Evolutionary conservation across 2,797 vertebrate genomes (phyloP), one percentile per base, ranked within the genome.

Genomic region (Thamnophis elegans): DNA sequence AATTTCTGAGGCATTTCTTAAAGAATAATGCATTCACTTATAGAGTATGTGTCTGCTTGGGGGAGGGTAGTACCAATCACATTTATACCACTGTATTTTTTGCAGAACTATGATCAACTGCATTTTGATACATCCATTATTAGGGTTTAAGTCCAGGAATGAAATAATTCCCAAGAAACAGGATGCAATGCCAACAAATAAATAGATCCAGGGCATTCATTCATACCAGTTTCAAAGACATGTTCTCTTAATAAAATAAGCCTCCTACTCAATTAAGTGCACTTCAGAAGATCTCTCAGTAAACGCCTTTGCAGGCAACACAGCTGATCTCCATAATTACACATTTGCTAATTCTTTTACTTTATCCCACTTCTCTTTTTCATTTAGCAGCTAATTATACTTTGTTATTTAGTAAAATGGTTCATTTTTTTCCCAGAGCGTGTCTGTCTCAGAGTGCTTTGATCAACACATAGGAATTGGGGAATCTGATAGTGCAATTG

Each of bases 131-230:
- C 25, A 28, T 53, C 16, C 36, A 59, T 20, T 10, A 59, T n/a
- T 8, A 59, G 28, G 53, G 8, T 82, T 56, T 9, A 36, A 60
- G 13, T 42, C 22, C 12, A 32, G 8, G 22, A 32, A 88, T 86
- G 36, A 88, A 55, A n/a, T 60, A 22, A 28, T 82, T 60, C 22
- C 11, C 28, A 4, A 18, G 22, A 55, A 26, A 87, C 6, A 0
- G 25, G 8, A 18, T 18, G 65, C n/a, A 68, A 32, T 36, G 16
- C 22, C 2, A 3, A 55, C 9, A 85, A 0, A 12, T 0, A 0
- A 32, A 65, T 62, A 65, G 60, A 5, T 28, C 65, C 6, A 2
- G 36, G 28, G 2, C 28, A 3, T 1, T 18, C 12, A 5, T 10
- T 68, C 16, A 26, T 51, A 1, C 5, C 53, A 47, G 54, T 4